Evolutionary conservation across 1,140 invertebrate genomes (phyloP), one percentile per base, ranked within the genome.

Genomic region (Zaprionus davidi): DNA sequence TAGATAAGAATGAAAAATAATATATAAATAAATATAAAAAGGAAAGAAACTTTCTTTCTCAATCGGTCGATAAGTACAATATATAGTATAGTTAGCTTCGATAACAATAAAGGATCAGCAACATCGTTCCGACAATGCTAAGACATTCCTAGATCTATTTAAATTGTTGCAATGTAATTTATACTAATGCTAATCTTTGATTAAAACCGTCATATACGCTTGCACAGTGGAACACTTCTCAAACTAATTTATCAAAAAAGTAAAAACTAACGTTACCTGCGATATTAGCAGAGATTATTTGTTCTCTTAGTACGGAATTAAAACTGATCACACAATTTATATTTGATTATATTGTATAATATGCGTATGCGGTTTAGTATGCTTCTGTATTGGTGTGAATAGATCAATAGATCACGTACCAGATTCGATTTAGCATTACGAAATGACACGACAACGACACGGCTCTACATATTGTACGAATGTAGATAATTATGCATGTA

Each of bases 381-480:
- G 46, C 46, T 22, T 12, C 12, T 22, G 20, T 24, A 22, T 24
- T 51, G 20, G 20, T 22, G 11, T 51, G 20, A 20, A 51, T 0
- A 51, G 22, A 46, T 46, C 46, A 51, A 5, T 51, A 51, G 22
- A 51, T 51, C 46, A 51, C 46, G 46, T 51, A 51, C 46, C 17
- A 51, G 46, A 51, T 51, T 51, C 17, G 41, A 51, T 12, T 20
- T 22, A 5, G 22, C 20, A 51, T 51, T 24, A 22, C 46, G 46
- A 51, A 51, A 51, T 24, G 11, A 51, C 46, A 13, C 46, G 20
- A 51, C 46, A 46, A 51, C 11, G 17, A 44, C 41, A 44, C 41
- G 46, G 20, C 46, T 49, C 15, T 20, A 49, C 20, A 20, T 22
- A 20, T 5, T 44, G 6, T 44, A 44, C 41, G 6, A 49, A 22